Base-by-base conservation (phyloP, 2,113 vertebrate species). In the Donacobius atricapilla region DNA sequence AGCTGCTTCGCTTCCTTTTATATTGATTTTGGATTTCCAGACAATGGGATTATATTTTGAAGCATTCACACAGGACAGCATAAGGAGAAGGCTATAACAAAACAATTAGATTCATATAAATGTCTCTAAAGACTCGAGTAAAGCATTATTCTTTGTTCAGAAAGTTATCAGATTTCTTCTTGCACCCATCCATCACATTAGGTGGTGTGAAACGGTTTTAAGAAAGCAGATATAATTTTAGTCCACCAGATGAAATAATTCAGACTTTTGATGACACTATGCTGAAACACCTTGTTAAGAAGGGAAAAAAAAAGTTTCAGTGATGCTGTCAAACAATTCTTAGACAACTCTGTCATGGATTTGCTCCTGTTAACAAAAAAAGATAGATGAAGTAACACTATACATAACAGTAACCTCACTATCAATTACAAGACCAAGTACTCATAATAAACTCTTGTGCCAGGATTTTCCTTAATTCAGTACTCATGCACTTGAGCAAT, bases 11-110 rank as follows among this genome's bases (percentile, higher is more conserved):
- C 65, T 96, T 95, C 79, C 61, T 93, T 93, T 94, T 83, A 33
- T 87, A 97, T 96, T 89, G 95, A 97, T 96, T 95, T 94, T 86
- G 57, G 25, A 30, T 86, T 96, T 94, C 47, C 28, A 96, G 71
- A 92, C 71, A 86, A 92, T 71, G 51, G 90, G 83, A 96, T 95
- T 90, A 89, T 91, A 57, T 93, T 95, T 83, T 92, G 81, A 96
- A 90, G 28, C 76, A 89, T 60, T 96, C 80, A 68, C 60, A 92
- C 14, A 83, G 56, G 44, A 83, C 17, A 93, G 15, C 31, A 53
- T 81, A 75, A 95, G 76, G 90, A 92, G 72, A 96, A 96, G 37
- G 28, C 60, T 90, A 58, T 75, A 94, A 94, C 64, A 89, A 96
- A 96, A 78, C 88, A 95, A 96, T 96, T 94, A 94, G 37, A 78